A percentile compares a stretch with the other conserved stretches of the same genome.
These are phyloP conservation scores for Microtus richardsoni DNA, from an alignment of 2,113 vertebrate species.

Conservation along the genomic window DNA sequence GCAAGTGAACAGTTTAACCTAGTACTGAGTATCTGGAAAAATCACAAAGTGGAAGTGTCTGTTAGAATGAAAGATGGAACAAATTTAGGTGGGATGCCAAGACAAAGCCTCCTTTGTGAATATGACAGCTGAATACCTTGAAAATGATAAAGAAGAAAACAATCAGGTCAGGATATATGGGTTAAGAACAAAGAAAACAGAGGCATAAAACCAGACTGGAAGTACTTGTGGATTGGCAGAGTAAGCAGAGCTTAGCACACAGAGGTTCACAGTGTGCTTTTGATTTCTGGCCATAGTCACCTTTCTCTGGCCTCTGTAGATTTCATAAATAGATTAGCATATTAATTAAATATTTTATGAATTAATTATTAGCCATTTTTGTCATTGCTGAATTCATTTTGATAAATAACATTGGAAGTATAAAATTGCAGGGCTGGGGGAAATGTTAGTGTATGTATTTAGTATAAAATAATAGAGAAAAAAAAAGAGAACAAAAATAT, in stretches of 20 bases:
- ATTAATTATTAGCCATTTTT: background rate
- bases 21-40: background rate
- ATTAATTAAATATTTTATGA: conserved; percentile 1
- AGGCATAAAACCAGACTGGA: background rate
- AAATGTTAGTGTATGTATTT: background rate
- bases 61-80: background rate
- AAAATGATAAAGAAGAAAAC: background rate
- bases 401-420: background rate
- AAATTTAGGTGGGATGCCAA: background rate
- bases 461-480: background rate
- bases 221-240: background rate
- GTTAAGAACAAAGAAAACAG: background rate
- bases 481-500: background rate
- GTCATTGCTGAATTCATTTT: conserved; percentile 9
- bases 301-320: background rate
- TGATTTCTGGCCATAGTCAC: background rate
- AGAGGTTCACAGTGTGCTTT: background rate
- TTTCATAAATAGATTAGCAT: conserved; percentile 10
- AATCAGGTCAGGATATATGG: background rate
- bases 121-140: background rate
- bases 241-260: background rate
- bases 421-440: background rate
- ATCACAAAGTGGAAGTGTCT: background rate
- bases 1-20: background rate
- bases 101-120: background rate